Evolutionary conservation across 2,888 invertebrate species (phyloP).

Genomic region (Scaptomyza polygonia): DNA sequence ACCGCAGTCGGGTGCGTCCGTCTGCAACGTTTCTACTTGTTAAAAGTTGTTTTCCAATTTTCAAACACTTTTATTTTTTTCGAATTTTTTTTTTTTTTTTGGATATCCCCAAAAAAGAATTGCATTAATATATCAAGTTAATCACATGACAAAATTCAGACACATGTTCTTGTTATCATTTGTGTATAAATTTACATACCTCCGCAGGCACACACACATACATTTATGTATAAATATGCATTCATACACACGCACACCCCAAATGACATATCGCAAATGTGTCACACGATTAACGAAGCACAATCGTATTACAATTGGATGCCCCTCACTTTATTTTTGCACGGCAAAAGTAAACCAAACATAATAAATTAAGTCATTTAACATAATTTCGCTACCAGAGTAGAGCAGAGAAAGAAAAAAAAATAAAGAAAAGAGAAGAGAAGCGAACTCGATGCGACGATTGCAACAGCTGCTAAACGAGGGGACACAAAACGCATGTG

Average conservation of each 20-base stretch:
- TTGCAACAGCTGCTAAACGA: slow-evolving; percentile 73
- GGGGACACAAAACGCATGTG: slow-evolving; percentile 73
- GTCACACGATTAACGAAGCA: slow-evolving; percentile 29
- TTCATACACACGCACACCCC: slow-evolving; percentile 5
- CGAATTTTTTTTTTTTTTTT: too few species aligned
- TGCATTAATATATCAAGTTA: neutral
- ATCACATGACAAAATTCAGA: neutral
- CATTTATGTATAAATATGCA: neutral
- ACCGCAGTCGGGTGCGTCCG: too few species aligned
- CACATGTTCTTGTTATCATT: slow-evolving; percentile 17
- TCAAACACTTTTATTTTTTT: too few species aligned
- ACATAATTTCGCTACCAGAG: slow-evolving; percentile 77
- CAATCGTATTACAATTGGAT: slow-evolving; percentile 61
- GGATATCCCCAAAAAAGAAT: neutral
- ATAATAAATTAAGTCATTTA: slow-evolving; percentile 79
- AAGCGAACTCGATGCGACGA: slow-evolving; percentile 29
- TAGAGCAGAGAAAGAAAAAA: slow-evolving; percentile 1
- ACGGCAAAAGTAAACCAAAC: slow-evolving; percentile 59
- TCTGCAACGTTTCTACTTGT: too few species aligned
- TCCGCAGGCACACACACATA: neutral
- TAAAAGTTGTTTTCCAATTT: too few species aligned
- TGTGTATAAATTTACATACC: slow-evolving; percentile 14
- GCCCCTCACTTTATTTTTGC: slow-evolving; percentile 55
- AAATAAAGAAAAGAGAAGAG: too few species aligned
- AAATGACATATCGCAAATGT: slow-evolving; percentile 39